Percentiles rank a stretch among this genome's conserved stretches.
phyloP scores from a whole-genome alignment of 2,113 vertebrate species.

The Australoheros scitulus region DNA sequence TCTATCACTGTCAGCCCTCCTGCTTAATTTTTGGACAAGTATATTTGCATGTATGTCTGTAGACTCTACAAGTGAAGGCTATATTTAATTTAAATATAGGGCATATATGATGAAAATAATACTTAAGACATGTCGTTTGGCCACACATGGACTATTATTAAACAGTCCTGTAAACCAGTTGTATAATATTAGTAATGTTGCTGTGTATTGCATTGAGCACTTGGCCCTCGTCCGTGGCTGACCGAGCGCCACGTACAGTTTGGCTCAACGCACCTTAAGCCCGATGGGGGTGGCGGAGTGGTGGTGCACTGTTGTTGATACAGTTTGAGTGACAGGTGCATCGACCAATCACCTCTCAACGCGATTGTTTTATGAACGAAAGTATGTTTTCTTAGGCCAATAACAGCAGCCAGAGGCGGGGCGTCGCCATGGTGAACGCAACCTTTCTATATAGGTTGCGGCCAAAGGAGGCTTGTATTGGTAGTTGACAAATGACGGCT shows the following conservation, averaged over 20 bases:
- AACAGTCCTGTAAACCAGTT: not conserved
- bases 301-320: not conserved
- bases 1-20: not conserved
- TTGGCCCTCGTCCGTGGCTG: conserved; percentile 16
- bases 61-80: not conserved
- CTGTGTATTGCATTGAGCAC: not conserved
- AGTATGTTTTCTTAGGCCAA: conserved; percentile 46
- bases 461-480: conserved; percentile 15
- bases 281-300: not conserved
- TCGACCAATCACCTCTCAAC: conserved; percentile 64
- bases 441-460: conserved; percentile 35
- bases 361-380: conserved; percentile 36
- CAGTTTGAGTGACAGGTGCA: conserved; percentile 49
- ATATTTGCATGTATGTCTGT: not conserved
- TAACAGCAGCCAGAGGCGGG: conserved; percentile 35
- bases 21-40: not conserved
- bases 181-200: not conserved
- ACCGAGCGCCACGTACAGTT: conserved; percentile 77
- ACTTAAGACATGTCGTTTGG: not conserved
- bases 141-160: not conserved
- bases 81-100: not conserved
- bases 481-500: conserved; percentile 38
- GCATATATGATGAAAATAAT: not conserved
- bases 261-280: conserved; percentile 55
- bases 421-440: conserved; percentile 66